Percentiles rank a stretch among this genome's conserved stretches.
These are phyloP conservation scores for Daphoenositta chrysoptera DNA, from an alignment of 2,113 vertebrate genomes.

Conservation along the genomic window DNA sequence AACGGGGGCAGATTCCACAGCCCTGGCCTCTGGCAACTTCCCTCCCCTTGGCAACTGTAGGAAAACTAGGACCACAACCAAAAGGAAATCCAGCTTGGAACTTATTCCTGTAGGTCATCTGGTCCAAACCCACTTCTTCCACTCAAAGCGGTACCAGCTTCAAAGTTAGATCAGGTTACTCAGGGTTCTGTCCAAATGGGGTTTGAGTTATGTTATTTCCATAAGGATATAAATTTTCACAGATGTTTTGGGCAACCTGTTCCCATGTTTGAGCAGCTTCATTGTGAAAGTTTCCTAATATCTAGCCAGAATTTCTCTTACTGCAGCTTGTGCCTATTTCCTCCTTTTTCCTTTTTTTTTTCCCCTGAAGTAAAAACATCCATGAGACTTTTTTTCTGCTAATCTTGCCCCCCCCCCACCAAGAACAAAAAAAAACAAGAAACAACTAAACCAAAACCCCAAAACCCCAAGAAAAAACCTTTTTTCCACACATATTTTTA, in stretches of 20 bases:
- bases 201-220: not conserved
- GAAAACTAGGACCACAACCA: not conserved
- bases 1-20: not conserved
- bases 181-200: not conserved
- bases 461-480: not conserved
- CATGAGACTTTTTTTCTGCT: not conserved
- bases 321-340: not conserved
- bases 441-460: not conserved
- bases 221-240: not conserved
- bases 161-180: not conserved
- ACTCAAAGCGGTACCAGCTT: not conserved
- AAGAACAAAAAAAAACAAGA: not conserved
- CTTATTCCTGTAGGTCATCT: not conserved
- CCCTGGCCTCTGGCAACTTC: fast-evolving
- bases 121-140: not conserved
- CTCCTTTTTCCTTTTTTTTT: not conserved
- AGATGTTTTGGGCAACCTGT: not conserved
- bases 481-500: not conserved
- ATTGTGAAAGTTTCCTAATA: not conserved
- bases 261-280: not conserved
- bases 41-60: too few relatives aligned
- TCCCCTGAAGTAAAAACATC: not conserved
- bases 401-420: fast-evolving
- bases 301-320: not conserved
- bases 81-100: not conserved